Evolutionary conservation across 2,888 invertebrate genomes (phyloP).

Genomic region (Hypselothyrea guttata): DNA sequence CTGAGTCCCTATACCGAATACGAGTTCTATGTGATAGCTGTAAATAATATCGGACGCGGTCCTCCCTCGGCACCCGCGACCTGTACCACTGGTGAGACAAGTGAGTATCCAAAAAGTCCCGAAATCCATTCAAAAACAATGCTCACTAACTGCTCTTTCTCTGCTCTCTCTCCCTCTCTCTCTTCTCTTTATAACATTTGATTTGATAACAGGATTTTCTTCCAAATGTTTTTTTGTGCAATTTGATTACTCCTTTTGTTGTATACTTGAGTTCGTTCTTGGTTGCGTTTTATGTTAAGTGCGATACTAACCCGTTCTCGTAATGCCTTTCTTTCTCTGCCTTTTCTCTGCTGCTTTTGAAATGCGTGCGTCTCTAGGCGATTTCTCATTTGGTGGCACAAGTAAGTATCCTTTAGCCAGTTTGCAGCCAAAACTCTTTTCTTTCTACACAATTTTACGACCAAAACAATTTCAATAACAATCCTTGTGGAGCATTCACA

Average conservation of each 20-base stretch:
- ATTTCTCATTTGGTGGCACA: constrained; percentile 89
- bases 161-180: constrained; percentile 1
- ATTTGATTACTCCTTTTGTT: constrained; percentile 41
- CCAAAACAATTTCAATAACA: constrained; percentile 79
- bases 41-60: constrained; percentile 96
- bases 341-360: constrained; percentile 10
- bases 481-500: constrained; percentile 61
- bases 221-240: constrained; percentile 29
- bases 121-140: constrained; percentile 16
- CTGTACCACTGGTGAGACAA: constrained; percentile 98
- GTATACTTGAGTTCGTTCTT: constrained; percentile 11
- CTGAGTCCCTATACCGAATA: constrained; percentile 97
- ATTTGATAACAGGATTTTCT: constrained; percentile 42
- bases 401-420: constrained; percentile 83
- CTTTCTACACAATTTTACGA: constrained; percentile 52
- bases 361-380: constrained; percentile 83
- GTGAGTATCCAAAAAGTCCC: constrained; percentile 84
- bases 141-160: constrained; percentile 34
- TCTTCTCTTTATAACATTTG: constrained; percentile 11
- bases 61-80: constrained; percentile 93
- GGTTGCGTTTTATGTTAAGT: constrained; percentile 41
- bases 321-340: constrained; percentile 40
- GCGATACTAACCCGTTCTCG: constrained; percentile 54
- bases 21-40: constrained; percentile 97
- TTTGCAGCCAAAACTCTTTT: background rate